A percentile compares a stretch with the other conserved stretches of the same genome.
phyloP scores from a whole-genome alignment of 2,888 invertebrate genomes.

The Sceliomorpha sp. region DNA sequence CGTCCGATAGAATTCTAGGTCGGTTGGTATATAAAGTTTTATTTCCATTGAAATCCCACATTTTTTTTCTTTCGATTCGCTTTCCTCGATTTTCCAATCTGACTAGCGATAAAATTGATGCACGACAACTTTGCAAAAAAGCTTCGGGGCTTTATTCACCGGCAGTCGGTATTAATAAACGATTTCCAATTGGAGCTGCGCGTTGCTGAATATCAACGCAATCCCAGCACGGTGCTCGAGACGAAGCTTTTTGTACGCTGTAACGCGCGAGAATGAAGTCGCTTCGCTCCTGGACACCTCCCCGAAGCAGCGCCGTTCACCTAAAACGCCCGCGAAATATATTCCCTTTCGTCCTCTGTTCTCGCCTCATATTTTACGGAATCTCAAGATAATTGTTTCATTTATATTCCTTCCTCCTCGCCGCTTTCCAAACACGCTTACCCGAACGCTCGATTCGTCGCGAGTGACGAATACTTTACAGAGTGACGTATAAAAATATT shows the following conservation, averaged over 20 bases:
- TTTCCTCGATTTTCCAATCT: not conserved
- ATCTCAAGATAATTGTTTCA: conserved; percentile 32
- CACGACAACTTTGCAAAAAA: conserved; percentile 8
- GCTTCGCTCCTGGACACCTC: conserved; percentile 29
- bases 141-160: conserved; percentile 12
- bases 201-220: conserved; percentile 11
- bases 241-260: conserved; percentile 10
- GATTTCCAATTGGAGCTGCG: conserved; percentile 10
- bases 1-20: too few relatives aligned
- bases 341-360: conserved; percentile 27
- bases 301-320: conserved; percentile 18
- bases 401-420: conserved; percentile 23
- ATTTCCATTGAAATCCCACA: not conserved
- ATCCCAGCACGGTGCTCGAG: not conserved
- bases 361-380: conserved; percentile 26
- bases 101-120: conserved; percentile 7
- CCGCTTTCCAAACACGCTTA: too few relatives aligned
- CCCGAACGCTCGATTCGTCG: too few relatives aligned
- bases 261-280: conserved; percentile 11
- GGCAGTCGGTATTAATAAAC: not conserved
- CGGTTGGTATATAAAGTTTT: too few relatives aligned
- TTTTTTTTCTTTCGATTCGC: not conserved
- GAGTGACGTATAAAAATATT: too few relatives aligned
- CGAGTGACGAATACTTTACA: too few relatives aligned
- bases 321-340: conserved; percentile 26